Percentiles rank a stretch among this genome's conserved stretches.
These are phyloP conservation scores for Spinus pinus DNA, from an alignment of 2,797 vertebrate species.

Conservation along the genomic window DNA sequence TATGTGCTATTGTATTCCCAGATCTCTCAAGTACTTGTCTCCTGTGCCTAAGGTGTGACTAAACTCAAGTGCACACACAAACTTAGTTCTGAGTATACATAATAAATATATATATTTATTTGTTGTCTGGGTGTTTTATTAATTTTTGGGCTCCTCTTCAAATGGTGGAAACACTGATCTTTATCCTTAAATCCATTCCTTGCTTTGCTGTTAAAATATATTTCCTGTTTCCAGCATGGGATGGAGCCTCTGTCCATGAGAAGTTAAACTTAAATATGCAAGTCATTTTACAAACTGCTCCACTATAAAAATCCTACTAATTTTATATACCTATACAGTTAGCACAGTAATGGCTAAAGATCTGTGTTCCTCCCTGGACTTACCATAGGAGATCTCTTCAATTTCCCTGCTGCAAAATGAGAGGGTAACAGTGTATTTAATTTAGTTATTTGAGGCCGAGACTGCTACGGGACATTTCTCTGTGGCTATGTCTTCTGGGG, in stretches of 20 bases:
- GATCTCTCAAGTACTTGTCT: neutral
- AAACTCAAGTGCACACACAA: rapidly evolving
- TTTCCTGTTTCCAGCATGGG: neutral
- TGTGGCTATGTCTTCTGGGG: neutral
- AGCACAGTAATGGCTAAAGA: neutral
- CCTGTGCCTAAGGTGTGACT: neutral
- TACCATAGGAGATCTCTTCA: neutral
- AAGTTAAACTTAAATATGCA: neutral
- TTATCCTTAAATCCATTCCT: neutral
- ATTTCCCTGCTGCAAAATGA: neutral
- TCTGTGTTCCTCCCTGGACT: neutral
- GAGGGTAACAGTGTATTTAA: constrained; percentile 1
- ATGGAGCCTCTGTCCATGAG: neutral
- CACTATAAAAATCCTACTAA: neutral
- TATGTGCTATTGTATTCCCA: neutral
- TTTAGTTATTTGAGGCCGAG: constrained; percentile 5
- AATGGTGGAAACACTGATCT: neutral
- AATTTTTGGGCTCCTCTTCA: neutral
- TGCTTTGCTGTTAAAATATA: neutral
- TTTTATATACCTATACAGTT: constrained; percentile 1
- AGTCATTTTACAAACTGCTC: neutral
- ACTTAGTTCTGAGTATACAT: neutral
- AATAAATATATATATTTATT: neutral
- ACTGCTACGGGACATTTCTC: neutral
- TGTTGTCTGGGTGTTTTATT: neutral